Percentiles rank a stretch among this genome's conserved stretches.
phyloP scores from a whole-genome alignment of 2,113 vertebrate species.

The Ardeotis arabs region DNA sequence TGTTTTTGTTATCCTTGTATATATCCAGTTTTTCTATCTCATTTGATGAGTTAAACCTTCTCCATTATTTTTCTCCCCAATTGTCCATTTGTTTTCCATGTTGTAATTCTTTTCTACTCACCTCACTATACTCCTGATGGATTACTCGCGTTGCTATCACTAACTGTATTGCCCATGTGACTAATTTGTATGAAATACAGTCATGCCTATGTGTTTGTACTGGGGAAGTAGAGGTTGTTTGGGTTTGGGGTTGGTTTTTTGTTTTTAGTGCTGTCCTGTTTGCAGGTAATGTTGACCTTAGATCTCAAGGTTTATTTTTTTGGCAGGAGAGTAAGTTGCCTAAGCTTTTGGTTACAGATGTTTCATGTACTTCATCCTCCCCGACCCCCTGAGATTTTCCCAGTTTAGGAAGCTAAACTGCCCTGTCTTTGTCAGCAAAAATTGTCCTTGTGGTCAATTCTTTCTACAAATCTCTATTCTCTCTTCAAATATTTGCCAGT shows the following conservation, averaged over 20 bases:
- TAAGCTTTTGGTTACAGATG: not conserved
- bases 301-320: not conserved
- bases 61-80: not conserved
- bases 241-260: not conserved
- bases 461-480: not conserved
- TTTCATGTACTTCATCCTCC: not conserved
- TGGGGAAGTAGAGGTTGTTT: not conserved
- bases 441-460: not conserved
- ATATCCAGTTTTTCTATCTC: not conserved
- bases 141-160: not conserved
- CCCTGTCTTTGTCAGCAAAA: not conserved
- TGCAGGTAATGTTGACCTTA: not conserved
- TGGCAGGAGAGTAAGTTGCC: not conserved
- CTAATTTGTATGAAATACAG: not conserved
- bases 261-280: not conserved
- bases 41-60: not conserved
- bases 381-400: not conserved
- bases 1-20: not conserved
- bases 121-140: not conserved
- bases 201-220: not conserved
- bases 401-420: not conserved
- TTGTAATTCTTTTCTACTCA: not conserved
- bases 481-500: not conserved
- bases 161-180: not conserved
- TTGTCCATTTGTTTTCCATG: not conserved